Base-by-base conservation (phyloP, 1,140 invertebrate genomes). In the Forficula auricularia region DNA sequence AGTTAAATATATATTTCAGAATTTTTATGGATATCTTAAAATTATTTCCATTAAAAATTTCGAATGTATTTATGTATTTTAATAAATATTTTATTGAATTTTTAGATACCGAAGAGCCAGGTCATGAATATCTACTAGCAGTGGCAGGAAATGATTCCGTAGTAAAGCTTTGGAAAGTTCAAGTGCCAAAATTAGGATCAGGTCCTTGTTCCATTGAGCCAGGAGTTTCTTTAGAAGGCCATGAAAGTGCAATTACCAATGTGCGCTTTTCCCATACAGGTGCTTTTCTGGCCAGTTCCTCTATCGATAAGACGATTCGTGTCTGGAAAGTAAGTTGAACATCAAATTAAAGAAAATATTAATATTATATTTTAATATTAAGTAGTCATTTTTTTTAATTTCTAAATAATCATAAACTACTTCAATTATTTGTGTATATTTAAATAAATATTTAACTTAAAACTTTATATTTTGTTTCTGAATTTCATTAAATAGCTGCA, bases 121-220 rank as follows among this genome's bases (percentile, higher is more conserved):
- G 12, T 7, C 30, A 45, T 13, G 19, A 39, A 12, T 78, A 76
- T 53, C 62, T 71, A 33, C 50, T 81, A 44, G 74, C 75, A 9
- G 72, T 72, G 3, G 67, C 77, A 52, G 82, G 81, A 2, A 79
- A 79, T 49, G 80, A 82, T 56, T 70, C 79, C 52, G 54, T 66
- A n/a, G 68, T 83, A 1, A 79, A 79, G 56, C 51, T 84, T 8
- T 86, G 82, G 82, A 67, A 70, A 33, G 65, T 83, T 3, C 63
- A 27, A 27, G 22, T 54, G 10, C 53, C 61, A 10, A 57, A 43
- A 52, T 50, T 50, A 18, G 41, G 46, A 32, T 43, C 50, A 16
- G 59, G 57, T 52, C 40, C 53, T 14, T 27, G 4, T 10, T 6
- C 22, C 4, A 4, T 27, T 27, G 22, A 27, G 10, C 4, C 22